Conservation (phyloP, 2,113 vertebrate genomes). For the Mastomys natalensis region DNA sequence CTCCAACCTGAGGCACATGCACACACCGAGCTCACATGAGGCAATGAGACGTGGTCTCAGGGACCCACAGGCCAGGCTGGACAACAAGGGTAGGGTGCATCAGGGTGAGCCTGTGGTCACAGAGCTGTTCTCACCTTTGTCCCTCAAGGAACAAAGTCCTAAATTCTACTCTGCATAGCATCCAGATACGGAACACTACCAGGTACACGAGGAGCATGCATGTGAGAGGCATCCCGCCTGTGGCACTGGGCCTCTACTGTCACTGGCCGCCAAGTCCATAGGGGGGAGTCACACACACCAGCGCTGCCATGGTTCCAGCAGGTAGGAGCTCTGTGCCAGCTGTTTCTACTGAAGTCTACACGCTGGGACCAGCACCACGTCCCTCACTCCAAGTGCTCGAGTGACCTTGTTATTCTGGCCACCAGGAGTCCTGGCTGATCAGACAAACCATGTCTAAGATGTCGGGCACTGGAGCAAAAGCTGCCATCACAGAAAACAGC, state of each 20-base stretch:
- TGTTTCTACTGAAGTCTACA: background rate
- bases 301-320: rapidly evolving
- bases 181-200: background rate
- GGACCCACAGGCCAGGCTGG: rapidly evolving
- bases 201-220: rapidly evolving
- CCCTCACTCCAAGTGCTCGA: background rate
- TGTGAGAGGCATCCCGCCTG: too few relatives aligned
- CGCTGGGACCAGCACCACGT: rapidly evolving
- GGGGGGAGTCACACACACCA: background rate
- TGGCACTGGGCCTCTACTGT: background rate
- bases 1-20: rapidly evolving
- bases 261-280: background rate
- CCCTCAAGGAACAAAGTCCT: background rate
- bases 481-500: background rate
- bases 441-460: background rate
- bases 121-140: background rate
- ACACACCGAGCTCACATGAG: rapidly evolving
- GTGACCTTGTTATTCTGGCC: background rate
- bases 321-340: background rate
- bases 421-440: background rate
- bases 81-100: background rate
- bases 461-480: background rate
- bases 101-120: rapidly evolving
- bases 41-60: rapidly evolving
- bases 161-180: rapidly evolving